Evolutionary conservation across 2,113 vertebrate genomes (phyloP).

Genomic region (Puma concolor): DNA sequence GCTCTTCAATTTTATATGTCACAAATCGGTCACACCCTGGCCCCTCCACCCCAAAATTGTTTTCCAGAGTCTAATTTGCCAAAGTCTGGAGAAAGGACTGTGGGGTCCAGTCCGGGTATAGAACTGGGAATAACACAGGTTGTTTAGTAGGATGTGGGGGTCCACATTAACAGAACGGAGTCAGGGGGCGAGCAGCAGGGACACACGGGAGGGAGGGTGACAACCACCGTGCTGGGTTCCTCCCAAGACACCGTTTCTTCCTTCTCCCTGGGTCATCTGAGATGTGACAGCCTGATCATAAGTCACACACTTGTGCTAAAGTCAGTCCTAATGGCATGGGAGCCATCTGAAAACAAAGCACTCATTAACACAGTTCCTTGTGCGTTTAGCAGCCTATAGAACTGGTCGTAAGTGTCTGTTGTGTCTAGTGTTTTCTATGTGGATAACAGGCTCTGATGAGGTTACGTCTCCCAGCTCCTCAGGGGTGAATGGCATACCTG

Average conservation of each 20-base stretch:
- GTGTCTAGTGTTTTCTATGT: neutral
- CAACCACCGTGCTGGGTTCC: fast-evolving
- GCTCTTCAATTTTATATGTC: neutral
- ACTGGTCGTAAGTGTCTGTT: neutral
- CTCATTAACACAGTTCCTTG: neutral
- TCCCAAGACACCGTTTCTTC: neutral
- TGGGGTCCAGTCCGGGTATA: neutral
- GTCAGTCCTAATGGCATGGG: neutral
- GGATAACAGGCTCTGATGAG: neutral
- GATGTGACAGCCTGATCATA: neutral
- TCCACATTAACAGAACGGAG: neutral
- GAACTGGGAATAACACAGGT: neutral
- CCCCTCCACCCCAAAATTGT: neutral
- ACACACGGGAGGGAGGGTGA: neutral
- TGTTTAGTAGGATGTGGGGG: neutral
- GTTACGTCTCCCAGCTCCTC: neutral
- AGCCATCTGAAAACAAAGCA: neutral
- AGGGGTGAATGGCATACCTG: neutral
- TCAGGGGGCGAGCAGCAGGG: neutral
- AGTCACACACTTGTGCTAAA: neutral
- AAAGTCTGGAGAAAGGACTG: neutral
- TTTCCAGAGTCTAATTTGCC: neutral
- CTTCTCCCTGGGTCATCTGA: neutral
- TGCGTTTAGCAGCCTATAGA: neutral
- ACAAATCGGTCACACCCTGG: neutral